Evolutionary conservation across 2,888 invertebrate species (phyloP), one percentile per base, ranked within the genome.

Genomic region (Holacanthella duospinosa): DNA sequence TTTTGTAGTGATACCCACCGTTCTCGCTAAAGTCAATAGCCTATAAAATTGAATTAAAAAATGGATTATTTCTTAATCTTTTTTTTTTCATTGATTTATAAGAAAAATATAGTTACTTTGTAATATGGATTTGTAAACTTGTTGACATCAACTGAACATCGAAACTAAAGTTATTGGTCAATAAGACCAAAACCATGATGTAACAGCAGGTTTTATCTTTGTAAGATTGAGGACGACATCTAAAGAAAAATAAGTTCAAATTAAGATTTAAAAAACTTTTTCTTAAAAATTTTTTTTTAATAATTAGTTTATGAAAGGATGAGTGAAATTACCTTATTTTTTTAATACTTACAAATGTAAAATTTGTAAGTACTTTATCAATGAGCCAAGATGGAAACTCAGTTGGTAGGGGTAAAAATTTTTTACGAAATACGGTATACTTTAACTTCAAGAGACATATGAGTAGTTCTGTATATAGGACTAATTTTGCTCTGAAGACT

Each of bases 171-270:
- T 71, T 65, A 53, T 66, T 68, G 3, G 69, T 67, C 4, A 71
- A 58, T 3, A 71, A 59, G 24, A 68, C 67, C 1, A 67, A 44
- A 24, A 70, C 69, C 66, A 71, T 68, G 6, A 70, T 67, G 48
- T 70, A 69, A 44, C 71, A 71, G 53, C 68, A 70, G 1, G 65
- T 58, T 53, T 71, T 71, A 36, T 71, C 69, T 55, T 64, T 68
- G 43, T 29, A 54, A 1, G 62, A 58, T 21, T 66, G 65, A 0
- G 68, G 56, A 2, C 67, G 67, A 44, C 65, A 63, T 55, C 70
- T 70, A 59, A 1, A 64, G 29, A n/a, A 43, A 55, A 29, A 6
- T 29, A 4, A 12, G 48, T 43, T 25, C 4, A 28, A 26, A 53
- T 60, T n/a, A n/a, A n/a, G n/a, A 43, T 27, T 27, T 60, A 4